These are phyloP conservation scores for Drosophila arizonae DNA, from an alignment of 1,140 invertebrate genomes.

Conservation along the genomic window DNA sequence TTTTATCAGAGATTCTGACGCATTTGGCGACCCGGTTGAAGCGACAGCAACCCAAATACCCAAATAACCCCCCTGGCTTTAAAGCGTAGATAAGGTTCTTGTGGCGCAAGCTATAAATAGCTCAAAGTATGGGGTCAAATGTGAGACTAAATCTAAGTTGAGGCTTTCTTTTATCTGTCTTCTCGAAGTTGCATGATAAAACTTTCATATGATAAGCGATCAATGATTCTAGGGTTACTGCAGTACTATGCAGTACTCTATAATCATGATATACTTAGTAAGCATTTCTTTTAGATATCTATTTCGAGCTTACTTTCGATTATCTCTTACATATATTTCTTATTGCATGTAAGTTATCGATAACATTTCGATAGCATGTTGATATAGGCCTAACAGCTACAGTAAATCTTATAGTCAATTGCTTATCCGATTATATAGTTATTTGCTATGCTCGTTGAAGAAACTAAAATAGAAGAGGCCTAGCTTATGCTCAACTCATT, in stretches of 20 bases:
- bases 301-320: too few relatives aligned
- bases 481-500: conserved; percentile 23
- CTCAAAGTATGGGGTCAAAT: neutral
- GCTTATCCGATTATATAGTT: neutral
- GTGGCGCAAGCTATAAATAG: conserved; percentile 1
- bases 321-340: too few relatives aligned
- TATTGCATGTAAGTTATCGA: too few relatives aligned
- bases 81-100: conserved; percentile 1
- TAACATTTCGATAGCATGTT: neutral
- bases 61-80: conserved; percentile 6
- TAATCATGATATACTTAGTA: too few relatives aligned
- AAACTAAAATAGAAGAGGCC: neutral
- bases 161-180: neutral
- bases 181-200: too few relatives aligned
- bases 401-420: too few relatives aligned
- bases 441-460: neutral
- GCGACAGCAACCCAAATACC: conserved; percentile 39
- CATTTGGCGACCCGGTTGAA: conserved; percentile 61
- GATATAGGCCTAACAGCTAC: too few relatives aligned
- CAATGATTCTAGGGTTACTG: too few relatives aligned
- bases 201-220: too few relatives aligned
- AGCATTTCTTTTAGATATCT: too few relatives aligned
- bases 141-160: neutral
- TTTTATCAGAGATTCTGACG: conserved; percentile 64
- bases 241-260: too few relatives aligned